Base-by-base conservation (phyloP, 2,113 vertebrate species). In the Trinectes maculatus region DNA sequence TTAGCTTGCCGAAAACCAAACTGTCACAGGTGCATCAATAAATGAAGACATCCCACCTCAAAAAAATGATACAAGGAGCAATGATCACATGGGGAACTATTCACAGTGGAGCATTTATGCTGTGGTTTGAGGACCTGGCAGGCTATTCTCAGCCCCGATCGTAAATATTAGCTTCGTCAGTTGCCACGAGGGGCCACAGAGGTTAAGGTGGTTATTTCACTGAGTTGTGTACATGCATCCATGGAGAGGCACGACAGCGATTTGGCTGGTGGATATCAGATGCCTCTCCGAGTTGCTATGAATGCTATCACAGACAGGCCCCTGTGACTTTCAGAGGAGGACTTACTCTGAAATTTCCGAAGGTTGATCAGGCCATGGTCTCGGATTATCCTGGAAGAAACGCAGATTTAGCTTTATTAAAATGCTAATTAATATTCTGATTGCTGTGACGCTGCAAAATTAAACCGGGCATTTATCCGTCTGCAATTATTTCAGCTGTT, bases 311-410 rank as follows among this genome's bases (percentile, higher is more conserved):
- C 44, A 46, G 66, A 31, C 6, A 15, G 58, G 25, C 25, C 21
- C 0, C n/a, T 24, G 8, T 16, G 39, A 19, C 34, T 40, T 59
- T 68, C 21, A 31, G 2, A 11, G n/a, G 25, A 44, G 42, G 72
- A 95, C 98, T 98, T 92, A 99, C 98, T 94, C 78, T 98, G 96
- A 90, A 98, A 98, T 82, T 97, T 99, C 22, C 96, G 91, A 84
- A 99, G 92, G 92, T 98, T 98, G 91, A 99, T 98, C 65, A 99
- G 93, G 48, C 98, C 98, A 1, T 99, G 97, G 84, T 99, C 96
- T 91, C 97, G 92, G 90, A 99, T 94, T 74, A 99, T 96, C 91
- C 97, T 99, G 91, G 37, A 91, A 94, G 74, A 71, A 54, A 87
- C 79, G 7, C 24, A 71, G 16, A 74, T 37, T 31, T n/a, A 33